Conservation (phyloP, 2,888 invertebrate species). For the Cenopis cana region DNA sequence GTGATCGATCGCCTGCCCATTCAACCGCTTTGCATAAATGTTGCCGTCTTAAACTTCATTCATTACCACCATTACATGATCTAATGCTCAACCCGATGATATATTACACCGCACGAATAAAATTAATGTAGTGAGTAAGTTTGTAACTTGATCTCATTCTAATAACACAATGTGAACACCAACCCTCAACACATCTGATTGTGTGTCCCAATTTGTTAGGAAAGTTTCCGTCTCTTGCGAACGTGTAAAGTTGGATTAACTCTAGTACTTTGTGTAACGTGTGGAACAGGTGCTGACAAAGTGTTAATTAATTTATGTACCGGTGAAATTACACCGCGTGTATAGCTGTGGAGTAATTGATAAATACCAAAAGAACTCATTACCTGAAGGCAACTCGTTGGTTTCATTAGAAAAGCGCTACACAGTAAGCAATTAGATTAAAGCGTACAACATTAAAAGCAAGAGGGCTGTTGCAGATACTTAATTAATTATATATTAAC, state of each 20-base stretch:
- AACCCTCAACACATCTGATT: constrained; percentile 55
- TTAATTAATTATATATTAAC: constrained; percentile 40
- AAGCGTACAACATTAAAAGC: constrained; percentile 58
- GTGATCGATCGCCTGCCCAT: constrained; percentile 62
- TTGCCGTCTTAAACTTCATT: constrained; percentile 51
- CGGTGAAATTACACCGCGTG: constrained; percentile 62
- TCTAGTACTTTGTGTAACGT: constrained; percentile 47
- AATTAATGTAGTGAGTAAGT: constrained; percentile 38
- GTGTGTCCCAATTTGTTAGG: constrained; percentile 61
- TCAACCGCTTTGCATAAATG: constrained; percentile 49
- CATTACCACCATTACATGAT: constrained; percentile 48
- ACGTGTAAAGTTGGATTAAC: constrained; percentile 67
- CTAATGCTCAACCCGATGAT: constrained; percentile 42
- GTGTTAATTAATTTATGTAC: constrained; percentile 72
- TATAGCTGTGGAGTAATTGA: constrained; percentile 61
- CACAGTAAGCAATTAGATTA: constrained; percentile 66
- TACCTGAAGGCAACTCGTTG: constrained; percentile 53
- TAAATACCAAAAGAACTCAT: constrained; percentile 64
- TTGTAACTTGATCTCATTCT: constrained; percentile 41
- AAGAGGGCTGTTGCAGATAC: constrained; percentile 53
- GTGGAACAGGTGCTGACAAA: constrained; percentile 67
- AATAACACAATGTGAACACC: constrained; percentile 44
- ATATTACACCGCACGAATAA: constrained; percentile 27
- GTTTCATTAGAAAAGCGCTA: constrained; percentile 65
- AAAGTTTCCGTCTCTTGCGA: constrained; percentile 60